phyloP scores from a whole-genome alignment of 2,113 vertebrate genomes.

The Brienomyrus brachyistius region DNA sequence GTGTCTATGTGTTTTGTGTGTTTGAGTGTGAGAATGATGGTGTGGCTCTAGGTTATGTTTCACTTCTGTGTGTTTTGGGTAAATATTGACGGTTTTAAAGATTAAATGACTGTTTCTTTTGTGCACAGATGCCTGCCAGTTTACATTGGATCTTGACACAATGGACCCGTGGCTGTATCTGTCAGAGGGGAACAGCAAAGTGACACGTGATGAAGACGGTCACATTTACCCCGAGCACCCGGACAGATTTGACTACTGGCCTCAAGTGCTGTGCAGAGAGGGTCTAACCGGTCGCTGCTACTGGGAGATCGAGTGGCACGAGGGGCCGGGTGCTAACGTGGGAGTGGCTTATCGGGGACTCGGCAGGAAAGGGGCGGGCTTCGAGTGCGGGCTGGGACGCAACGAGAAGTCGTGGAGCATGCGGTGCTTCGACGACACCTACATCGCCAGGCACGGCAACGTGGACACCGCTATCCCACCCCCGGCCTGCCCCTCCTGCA shows the following conservation, averaged over 20 bases:
- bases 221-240: neutral
- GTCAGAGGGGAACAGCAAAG: neutral
- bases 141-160: neutral
- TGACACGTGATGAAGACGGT: neutral
- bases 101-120: neutral
- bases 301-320: neutral
- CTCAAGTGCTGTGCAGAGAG: neutral
- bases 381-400: neutral
- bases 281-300: neutral
- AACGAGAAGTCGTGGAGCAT: neutral
- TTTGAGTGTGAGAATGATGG: neutral
- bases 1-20: neutral
- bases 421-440: neutral
- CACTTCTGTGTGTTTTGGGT: neutral
- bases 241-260: neutral
- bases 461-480: neutral
- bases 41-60: neutral
- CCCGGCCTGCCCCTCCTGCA: neutral
- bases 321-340: neutral
- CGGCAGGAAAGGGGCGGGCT: neutral
- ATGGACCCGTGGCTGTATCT: neutral
- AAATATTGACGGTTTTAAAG: neutral
- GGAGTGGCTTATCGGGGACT: neutral
- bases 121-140: neutral
- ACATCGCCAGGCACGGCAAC: neutral